phyloP scores from a whole-genome alignment of 2,113 vertebrate species.

The Turnix velox region DNA sequence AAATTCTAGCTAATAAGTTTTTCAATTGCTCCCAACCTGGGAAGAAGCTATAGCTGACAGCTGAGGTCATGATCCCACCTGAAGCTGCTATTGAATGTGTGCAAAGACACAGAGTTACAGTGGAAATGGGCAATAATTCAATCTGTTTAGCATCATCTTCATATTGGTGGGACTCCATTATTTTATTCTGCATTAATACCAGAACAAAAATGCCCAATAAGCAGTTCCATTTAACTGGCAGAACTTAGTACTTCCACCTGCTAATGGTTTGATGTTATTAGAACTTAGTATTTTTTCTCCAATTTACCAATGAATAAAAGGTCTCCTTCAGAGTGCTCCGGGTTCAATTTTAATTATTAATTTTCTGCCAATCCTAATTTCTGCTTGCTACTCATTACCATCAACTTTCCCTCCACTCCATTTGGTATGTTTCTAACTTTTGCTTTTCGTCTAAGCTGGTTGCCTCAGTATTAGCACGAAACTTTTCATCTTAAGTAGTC shows the following conservation, averaged over 20 bases:
- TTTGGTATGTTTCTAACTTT: background rate
- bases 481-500: background rate
- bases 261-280: background rate
- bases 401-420: background rate
- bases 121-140: background rate
- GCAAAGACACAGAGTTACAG: background rate
- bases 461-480: background rate
- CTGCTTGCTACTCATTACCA: background rate
- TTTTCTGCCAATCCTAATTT: background rate
- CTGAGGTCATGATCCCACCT: background rate
- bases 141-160: background rate
- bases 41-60: background rate
- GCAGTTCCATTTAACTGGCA: background rate
- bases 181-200: background rate
- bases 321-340: background rate
- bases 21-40: accelerated
- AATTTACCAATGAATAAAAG: background rate
- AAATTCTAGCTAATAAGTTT: background rate
- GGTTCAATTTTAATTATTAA: background rate
- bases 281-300: background rate
- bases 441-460: background rate
- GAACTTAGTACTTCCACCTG: background rate
- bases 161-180: background rate
- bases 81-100: background rate
- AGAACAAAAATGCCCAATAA: background rate